Percentiles rank a stretch among this genome's conserved stretches.
Evolutionary conservation across 2,888 invertebrate species (phyloP).

Genomic region (Caenorhabditis doughertyi): DNA sequence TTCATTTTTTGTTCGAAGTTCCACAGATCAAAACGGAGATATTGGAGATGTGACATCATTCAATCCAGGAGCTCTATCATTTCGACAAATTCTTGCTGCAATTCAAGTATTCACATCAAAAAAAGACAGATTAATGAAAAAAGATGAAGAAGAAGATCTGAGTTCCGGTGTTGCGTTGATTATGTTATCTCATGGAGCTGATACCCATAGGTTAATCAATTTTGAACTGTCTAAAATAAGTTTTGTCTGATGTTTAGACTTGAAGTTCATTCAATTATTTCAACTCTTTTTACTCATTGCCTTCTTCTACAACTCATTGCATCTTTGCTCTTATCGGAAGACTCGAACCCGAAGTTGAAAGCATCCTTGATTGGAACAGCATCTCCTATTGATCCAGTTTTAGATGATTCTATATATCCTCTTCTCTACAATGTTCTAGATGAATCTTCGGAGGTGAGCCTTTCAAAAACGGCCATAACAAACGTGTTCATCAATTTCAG

Average conservation of each 20-base stretch:
- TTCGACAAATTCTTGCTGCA: constrained; percentile 55
- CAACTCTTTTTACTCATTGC: constrained; percentile 65
- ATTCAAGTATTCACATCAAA: constrained; percentile 54
- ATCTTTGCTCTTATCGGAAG: constrained; percentile 60
- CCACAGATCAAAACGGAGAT: constrained; percentile 90
- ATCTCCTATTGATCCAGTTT: constrained; percentile 16
- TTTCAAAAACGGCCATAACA: no score
- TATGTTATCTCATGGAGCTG: constrained; percentile 57
- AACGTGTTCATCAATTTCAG: constrained; percentile 14
- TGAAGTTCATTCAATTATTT: constrained; percentile 54
- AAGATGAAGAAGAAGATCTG: constrained; percentile 48
- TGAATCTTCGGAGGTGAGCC: constrained; percentile 36
- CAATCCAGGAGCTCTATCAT: constrained; percentile 52
- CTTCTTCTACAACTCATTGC: constrained; percentile 71
- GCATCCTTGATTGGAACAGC: constrained; percentile 46
- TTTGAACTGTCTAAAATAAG: background rate
- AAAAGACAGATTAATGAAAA: constrained; percentile 7
- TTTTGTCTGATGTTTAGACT: no score
- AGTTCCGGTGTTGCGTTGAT: constrained; percentile 39
- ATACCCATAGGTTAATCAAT: constrained; percentile 34
- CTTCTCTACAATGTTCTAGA: constrained; percentile 52
- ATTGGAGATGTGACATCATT: constrained; percentile 69
- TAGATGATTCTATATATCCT: constrained; percentile 50
- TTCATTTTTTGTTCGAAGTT: constrained; percentile 92
- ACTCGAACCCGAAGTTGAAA: constrained; percentile 40